Evolutionary conservation across 37 sponge, comb jelly and placozoan genomes (phyloP), one percentile per base, ranked within the genome.

Genomic region (Oscarella lobularis): DNA sequence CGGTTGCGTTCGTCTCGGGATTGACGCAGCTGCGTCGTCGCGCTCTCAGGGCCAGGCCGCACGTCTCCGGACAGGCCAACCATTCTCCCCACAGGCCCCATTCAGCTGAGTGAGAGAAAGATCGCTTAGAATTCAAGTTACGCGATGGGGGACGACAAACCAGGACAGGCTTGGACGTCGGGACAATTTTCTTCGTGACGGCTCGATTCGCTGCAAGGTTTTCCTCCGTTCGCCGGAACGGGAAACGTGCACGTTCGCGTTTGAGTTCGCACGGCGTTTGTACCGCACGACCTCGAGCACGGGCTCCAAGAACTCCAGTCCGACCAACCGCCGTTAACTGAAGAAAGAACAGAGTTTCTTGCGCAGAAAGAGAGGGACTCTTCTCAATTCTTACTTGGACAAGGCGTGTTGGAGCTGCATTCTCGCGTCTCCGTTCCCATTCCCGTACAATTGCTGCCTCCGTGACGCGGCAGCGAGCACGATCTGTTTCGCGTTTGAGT

Each of bases 311-410:
- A 48, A 48, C 60, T 48, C 60, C 60, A 48, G 20, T 9, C 20
- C 9, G 60, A 48, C 60, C 60, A 48, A 9, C 60, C 60, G 9
- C 60, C 60, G 20, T 48, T 20, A 48, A 48, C 60, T 48, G 20
- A 48, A 27, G 20, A 9, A 48, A 20, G 60, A 27, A 48, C 60
- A 48, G 14, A n/a, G n/a, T n/a, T n/a, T n/a, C n/a, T n/a, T n/a
- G n/a, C n/a, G n/a, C n/a, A n/a, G n/a, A n/a, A n/a, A n/a, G n/a
- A n/a, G n/a, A n/a, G n/a, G n/a, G n/a, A n/a, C n/a, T n/a, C n/a
- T n/a, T n/a, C n/a, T n/a, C n/a, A n/a, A n/a, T n/a, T n/a, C 20
- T 48, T 48, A 48, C 60, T 48, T 48, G 60, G 60, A 48, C 60
- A 48, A 48, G 60, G 60, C 9, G 20, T 20, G 14, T 20, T 9